Evolutionary conservation across 1,140 invertebrate species (phyloP), one percentile per base, ranked within the genome.

Genomic region (Dysdera silvatica): DNA sequence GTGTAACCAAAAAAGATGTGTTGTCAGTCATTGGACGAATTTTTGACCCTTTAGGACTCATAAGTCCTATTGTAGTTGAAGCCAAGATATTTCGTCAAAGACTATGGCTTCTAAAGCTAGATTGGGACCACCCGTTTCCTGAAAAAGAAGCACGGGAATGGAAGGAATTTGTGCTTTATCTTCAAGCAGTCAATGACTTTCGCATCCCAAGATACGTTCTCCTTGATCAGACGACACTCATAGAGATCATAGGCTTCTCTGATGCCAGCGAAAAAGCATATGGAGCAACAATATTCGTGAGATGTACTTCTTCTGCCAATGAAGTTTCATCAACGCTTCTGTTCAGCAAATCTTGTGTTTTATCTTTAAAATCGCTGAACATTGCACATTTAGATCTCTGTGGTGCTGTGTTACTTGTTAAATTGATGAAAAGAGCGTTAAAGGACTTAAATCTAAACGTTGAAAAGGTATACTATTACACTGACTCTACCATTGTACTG

Each of bases 401-500:
- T 40, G 37, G 57, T 3, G 47, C 61, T 32, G 24, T 65, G 14
- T 29, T 60, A 28, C 47, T 32, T 33, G 18, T 32, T 45, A 63
- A 18, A 61, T 66, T 45, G 4, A 33, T 23, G n/a, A 16, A 58
- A 16, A 58, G 26, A 16, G 56, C 40, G 6, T 24, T 58, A 45
- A 14, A 18, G n/a, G 40, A 24, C 18, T 37, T 41, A 37, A 54
- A 29, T 7, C 31, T 56, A 2, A 3, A 56, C 8, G 45, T 56
- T 18, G 20, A 41, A 6, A 24, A 48, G 40, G 62, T 65, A 18
- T 28, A 56, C 12, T 68, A 71, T 40, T 77, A 71, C 72, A 61
- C 65, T 4, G 76, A 78, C 61, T 75, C 75, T 0, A 71, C 68
- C n/a, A 73, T 73, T 8, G 71, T 70, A 0, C 35, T n/a, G n/a